Evolutionary conservation across 2,888 invertebrate genomes (phyloP).

Genomic region (Chrysotoxum bicinctum): DNA sequence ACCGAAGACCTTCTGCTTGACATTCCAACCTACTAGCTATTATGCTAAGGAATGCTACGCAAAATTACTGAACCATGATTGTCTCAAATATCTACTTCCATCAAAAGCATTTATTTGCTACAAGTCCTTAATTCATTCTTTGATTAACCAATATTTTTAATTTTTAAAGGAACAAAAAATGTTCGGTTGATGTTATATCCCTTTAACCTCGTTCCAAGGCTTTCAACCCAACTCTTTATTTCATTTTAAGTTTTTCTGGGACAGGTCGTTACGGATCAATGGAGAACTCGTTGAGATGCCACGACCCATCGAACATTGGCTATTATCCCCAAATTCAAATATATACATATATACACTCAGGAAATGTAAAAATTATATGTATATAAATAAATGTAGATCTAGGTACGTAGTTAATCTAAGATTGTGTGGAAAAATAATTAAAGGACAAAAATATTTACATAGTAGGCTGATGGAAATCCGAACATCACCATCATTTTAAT

Average conservation of each 20-base stretch:
- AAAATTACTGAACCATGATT: neutral
- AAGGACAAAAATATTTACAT: slow-evolving; percentile 47
- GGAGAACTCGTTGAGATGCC: slow-evolving; percentile 14
- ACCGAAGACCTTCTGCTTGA: too few species aligned
- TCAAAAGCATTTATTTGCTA: neutral
- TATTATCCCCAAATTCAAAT: slow-evolving; percentile 24
- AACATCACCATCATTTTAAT: slow-evolving; percentile 47
- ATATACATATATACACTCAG: neutral
- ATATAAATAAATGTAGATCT: neutral
- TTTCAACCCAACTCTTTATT: slow-evolving; percentile 22
- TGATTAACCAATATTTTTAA: neutral
- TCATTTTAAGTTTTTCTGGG: neutral
- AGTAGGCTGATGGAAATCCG: slow-evolving; percentile 19
- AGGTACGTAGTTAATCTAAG: slow-evolving; percentile 16
- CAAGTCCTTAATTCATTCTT: neutral
- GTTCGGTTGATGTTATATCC: neutral
- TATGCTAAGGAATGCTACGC: too few species aligned
- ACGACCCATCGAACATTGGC: slow-evolving; percentile 6
- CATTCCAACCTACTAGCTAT: too few species aligned
- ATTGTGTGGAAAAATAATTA: slow-evolving; percentile 42
- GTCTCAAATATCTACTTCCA: neutral
- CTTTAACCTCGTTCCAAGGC: slow-evolving; percentile 8
- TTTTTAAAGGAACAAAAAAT: neutral
- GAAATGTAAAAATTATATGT: slow-evolving; percentile 6
- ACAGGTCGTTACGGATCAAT: slow-evolving; percentile 19